Evolutionary conservation across 2,888 invertebrate genomes (phyloP), one percentile per base, ranked within the genome.

Genomic region (Lottia gigantea): DNA sequence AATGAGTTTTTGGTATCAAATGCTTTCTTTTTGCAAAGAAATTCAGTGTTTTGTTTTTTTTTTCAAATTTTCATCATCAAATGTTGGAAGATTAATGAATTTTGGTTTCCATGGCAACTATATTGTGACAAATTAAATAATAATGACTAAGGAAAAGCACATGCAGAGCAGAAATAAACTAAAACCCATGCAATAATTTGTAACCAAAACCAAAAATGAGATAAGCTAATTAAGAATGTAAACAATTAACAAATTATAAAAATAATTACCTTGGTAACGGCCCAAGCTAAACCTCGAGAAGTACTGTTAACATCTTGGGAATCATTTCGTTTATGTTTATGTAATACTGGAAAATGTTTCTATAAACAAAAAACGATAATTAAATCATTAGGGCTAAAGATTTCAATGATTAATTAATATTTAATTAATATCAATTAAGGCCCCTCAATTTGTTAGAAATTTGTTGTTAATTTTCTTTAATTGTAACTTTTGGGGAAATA

Each of bases 271-370:
- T 62, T 63, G 15, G 80, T 78, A 16, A 80, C 49, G 40, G 72
- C 71, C 78, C 77, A 80, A 19, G 72, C 71, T 23, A 81, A 31
- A 11, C 68, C 73, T 11, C 61, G 55, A 0, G 68, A 71, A 15
- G 71, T 62, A n/a, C 67, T 64, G 46, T 72, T 71, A 4, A 66
- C 64, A 15, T 81, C 79, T 49, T 74, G 73, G 1, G 77, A 73
- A 8, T 73, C 73, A 23, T 75, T 77, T 40, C 79, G 76, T 31
- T 75, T 79, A 66, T 75, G 66, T 61, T 70, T 76, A 19, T 77
- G 71, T 62, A 81, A 71, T 46, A 78, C 70, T 16, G 79, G 77
- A 66, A 82, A 78, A 49, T 79, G 79, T 73, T 80, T 80, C 81
- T 80, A 77, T 15, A 76, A 73, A 65, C 55, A 47, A 65, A 64